A percentile compares a stretch with the other conserved stretches of the same genome.
Conservation (phyloP, 2,113 vertebrate species). For the Cryptomyrus ogoouensis region DNA sequence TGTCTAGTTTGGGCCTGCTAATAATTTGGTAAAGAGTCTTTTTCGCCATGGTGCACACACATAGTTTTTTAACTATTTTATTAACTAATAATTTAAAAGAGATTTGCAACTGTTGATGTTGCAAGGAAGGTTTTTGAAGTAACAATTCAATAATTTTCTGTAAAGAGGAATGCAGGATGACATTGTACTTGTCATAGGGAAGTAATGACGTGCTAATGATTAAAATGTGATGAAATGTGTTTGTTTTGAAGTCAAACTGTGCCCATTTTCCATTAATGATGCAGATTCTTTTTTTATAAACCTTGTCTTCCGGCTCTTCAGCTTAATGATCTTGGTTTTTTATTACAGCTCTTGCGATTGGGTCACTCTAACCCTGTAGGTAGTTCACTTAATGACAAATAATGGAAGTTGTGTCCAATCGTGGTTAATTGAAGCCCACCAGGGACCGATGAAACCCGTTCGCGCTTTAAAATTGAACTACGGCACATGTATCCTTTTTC, state of each 20-base stretch:
- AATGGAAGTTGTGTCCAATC: not conserved
- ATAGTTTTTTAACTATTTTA: too few relatives aligned
- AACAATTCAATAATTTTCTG: not conserved
- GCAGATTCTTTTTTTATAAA: not conserved
- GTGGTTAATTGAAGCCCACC: not conserved
- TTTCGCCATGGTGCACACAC: not conserved
- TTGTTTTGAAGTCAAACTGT: not conserved
- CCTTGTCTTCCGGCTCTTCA: not conserved
- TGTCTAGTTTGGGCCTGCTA: not conserved
- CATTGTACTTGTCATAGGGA: not conserved
- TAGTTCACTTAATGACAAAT: slow-evolving; percentile 3
- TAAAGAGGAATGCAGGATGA: not conserved
- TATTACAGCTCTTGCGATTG: not conserved
- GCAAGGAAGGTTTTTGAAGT: not conserved
- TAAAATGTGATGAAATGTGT: slow-evolving; percentile 11
- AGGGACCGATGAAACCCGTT: not conserved
- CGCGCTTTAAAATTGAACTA: not conserved
- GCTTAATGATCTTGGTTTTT: not conserved
- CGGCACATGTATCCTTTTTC: not conserved
- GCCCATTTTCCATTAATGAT: not conserved
- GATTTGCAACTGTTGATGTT: too few relatives aligned
- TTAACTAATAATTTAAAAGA: too few relatives aligned
- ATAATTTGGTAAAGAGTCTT: not conserved
- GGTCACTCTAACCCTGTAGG: slow-evolving; percentile 3
- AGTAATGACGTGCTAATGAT: not conserved